A percentile compares a stretch with the other conserved stretches of the same genome.
These are phyloP conservation scores for Salvelinus fontinalis DNA, from an alignment of 2,113 vertebrate species.

Conservation along the genomic window DNA sequence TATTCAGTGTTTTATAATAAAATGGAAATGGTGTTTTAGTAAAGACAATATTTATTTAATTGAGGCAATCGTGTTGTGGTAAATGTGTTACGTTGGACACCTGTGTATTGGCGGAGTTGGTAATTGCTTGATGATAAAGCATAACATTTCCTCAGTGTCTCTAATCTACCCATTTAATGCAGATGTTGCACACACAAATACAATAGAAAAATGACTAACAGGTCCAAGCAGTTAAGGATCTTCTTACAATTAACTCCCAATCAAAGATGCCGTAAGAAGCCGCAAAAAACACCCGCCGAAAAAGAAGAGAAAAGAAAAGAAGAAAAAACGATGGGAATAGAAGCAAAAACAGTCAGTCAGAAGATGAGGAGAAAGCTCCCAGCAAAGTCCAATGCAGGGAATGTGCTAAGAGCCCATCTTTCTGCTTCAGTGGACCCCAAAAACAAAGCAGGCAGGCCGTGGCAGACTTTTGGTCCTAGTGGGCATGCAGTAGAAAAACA, in stretches of 20 bases:
- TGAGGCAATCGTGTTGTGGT: conserved; percentile 6
- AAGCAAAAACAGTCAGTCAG: background rate
- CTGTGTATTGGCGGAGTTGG: conserved; percentile 2
- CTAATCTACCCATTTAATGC: background rate
- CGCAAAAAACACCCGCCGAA: background rate
- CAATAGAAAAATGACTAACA: background rate
- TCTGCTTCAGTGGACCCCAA: conserved; percentile 55
- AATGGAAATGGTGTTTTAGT: conserved; percentile 14
- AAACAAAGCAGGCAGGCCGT: conserved; percentile 48
- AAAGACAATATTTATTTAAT: conserved; percentile 4
- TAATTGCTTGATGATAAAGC: conserved; percentile 3
- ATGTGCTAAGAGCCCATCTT: conserved; percentile 52
- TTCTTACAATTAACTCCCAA: background rate
- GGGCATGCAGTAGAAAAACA: conserved; percentile 35
- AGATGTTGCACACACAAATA: background rate
- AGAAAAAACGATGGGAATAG: background rate
- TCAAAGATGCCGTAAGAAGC: background rate
- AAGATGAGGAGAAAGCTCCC: background rate
- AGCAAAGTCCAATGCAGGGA: conserved; percentile 27
- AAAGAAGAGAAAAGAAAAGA: background rate
- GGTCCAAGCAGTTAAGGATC: background rate
- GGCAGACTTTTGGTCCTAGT: conserved; percentile 39
- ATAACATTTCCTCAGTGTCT: background rate
- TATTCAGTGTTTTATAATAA: conserved; percentile 7
- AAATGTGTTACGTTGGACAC: conserved; percentile 4